Evolutionary conservation across 2,113 vertebrate species (phyloP), one percentile per base, ranked within the genome.

Genomic region (Thymallus thymallus): DNA sequence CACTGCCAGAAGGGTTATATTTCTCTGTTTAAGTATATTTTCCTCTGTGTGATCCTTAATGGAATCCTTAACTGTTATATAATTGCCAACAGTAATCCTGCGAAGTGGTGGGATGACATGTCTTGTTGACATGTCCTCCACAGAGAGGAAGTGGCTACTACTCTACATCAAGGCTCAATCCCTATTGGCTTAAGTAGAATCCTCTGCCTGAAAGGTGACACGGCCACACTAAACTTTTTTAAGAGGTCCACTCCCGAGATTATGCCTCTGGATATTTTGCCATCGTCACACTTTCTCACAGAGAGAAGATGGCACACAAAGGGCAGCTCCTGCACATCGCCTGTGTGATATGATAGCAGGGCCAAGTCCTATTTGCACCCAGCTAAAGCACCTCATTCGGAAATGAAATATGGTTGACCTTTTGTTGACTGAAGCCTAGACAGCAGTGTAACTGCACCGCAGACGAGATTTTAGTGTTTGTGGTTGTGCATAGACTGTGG

Each of bases 391-490:
- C 35, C 69, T 84, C n/a, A 12, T n/a, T 61, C 26, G 6, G 41
- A 6, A 62, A 32, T 78, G 61, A 84, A 74, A 75, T 76, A 84
- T 72, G 62, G 62, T 24, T 64, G 71, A 77, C 71, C 69, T 69
- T 62, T 76, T 77, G 20, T 68, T 41, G 55, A 73, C 55, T 26
- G 73, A 69, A 58, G 69, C 72, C 71, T 62, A 45, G 35, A 41
- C 35, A 10, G 0, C 12, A 16, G 48, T 51, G 48, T 16, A 18
- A 51, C 20, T 72, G 66, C 63, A 22, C 12, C 48, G 74, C 55
- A 64, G 65, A 73, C 68, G 67, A 56, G 73, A 56, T 82, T 83
- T 45, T 62, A 71, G 41, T 58, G 68, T 68, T 32, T 80, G 48
- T 73, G 5, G 29, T 4, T 61, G 58, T 26, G 2, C 26, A 26